Percentiles rank a stretch among this genome's conserved stretches.
Conservation (phyloP, 2,113 vertebrate species). For the Heloderma charlesbogerti region DNA sequence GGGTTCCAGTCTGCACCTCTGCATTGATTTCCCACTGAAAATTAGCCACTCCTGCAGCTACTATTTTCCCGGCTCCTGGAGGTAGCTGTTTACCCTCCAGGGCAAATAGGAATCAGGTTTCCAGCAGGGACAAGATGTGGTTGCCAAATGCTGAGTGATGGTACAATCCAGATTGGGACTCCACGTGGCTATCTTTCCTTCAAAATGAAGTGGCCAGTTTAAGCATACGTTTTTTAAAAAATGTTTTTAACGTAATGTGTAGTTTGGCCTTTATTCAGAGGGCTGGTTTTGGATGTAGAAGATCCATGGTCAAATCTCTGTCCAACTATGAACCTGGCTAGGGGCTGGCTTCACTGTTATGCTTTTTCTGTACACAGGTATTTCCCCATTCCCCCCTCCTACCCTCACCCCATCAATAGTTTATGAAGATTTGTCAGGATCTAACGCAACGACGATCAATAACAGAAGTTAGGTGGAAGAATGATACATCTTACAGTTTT, state of each 20-base stretch:
- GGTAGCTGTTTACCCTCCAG: too few species aligned
- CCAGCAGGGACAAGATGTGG: too few species aligned
- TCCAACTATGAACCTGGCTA: background rate
- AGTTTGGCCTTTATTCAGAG: background rate
- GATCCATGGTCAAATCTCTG: background rate
- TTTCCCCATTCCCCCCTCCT: background rate
- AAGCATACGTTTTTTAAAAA: too few species aligned
- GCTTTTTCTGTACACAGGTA: background rate
- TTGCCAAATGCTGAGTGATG: too few species aligned
- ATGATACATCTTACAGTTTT: background rate
- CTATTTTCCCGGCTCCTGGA: too few species aligned
- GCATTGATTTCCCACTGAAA: background rate
- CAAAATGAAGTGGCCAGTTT: background rate
- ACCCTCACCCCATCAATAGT: background rate
- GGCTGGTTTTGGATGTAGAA: background rate
- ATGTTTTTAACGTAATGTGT: background rate
- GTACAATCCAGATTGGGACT: too few species aligned
- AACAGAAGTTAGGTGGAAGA: background rate
- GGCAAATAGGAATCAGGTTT: too few species aligned
- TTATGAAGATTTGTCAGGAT: background rate
- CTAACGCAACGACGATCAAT: background rate
- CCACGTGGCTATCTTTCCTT: background rate
- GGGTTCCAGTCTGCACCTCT: background rate
- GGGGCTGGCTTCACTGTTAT: background rate
- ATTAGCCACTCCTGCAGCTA: background rate